Evolutionary conservation across 2,113 vertebrate genomes (phyloP).

Genomic region (Sphaerodactylus townsendi): DNA sequence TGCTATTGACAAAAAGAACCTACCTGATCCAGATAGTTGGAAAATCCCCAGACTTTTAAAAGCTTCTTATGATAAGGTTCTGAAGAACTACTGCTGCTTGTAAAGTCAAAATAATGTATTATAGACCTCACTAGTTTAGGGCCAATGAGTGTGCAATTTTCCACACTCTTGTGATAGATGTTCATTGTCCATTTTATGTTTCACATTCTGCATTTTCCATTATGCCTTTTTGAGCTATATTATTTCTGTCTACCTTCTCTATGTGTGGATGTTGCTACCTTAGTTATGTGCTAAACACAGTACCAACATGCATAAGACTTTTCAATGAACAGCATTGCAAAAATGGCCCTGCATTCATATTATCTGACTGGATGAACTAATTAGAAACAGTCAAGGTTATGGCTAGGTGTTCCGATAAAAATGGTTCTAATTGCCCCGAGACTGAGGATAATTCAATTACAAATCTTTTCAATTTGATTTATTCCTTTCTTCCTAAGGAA

Average conservation of each 20-base stretch:
- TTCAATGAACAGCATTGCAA: slow-evolving; percentile 65
- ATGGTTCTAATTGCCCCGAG: slow-evolving; percentile 81
- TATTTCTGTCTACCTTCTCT: slow-evolving; percentile 11
- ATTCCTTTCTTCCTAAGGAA: slow-evolving; percentile 76
- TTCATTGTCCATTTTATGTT: not conserved
- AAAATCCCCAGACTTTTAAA: not conserved
- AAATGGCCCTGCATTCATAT: slow-evolving; percentile 66
- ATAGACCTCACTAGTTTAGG: not conserved
- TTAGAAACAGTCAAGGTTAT: slow-evolving; percentile 74
- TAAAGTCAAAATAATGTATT: not conserved
- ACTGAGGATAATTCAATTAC: slow-evolving; percentile 84
- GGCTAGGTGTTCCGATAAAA: slow-evolving; percentile 74
- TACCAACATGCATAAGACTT: slow-evolving; percentile 59
- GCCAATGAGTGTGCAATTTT: slow-evolving; percentile 22
- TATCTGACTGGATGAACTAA: slow-evolving; percentile 70
- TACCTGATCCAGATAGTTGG: no score
- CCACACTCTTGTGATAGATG: slow-evolving; percentile 13
- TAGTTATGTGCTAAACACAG: slow-evolving; percentile 12
- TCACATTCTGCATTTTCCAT: no score
- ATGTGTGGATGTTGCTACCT: not conserved
- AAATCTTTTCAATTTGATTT: slow-evolving; percentile 80
- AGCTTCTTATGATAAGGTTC: not conserved
- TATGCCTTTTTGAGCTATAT: not conserved
- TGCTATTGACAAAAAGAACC: no score
- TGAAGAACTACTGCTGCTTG: not conserved